phyloP scores from a whole-genome alignment of 2,888 invertebrate genomes.

The Drosophila hawaiiensis region DNA sequence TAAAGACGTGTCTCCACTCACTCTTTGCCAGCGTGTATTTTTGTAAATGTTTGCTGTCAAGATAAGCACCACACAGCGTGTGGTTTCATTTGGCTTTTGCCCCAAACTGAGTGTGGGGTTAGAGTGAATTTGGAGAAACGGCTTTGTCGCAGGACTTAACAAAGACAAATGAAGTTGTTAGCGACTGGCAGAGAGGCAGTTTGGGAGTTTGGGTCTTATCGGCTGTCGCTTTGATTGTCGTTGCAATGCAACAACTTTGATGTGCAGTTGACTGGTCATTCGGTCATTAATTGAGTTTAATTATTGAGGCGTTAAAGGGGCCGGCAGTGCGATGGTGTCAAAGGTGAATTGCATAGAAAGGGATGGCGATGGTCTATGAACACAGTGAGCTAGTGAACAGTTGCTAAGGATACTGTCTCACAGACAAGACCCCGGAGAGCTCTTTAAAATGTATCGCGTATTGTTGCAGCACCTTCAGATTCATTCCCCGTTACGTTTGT shows the following conservation, averaged over 20 bases:
- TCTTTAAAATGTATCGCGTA: neutral
- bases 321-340: slow-evolving; percentile 5
- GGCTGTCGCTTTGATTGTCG: slow-evolving; percentile 50
- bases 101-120: neutral
- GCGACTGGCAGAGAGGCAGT: slow-evolving; percentile 32
- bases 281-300: slow-evolving; percentile 73
- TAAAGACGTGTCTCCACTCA: slow-evolving; percentile 67
- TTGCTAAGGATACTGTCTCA: slow-evolving; percentile 1
- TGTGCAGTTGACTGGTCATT: slow-evolving; percentile 65
- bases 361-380: neutral
- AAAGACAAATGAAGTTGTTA: slow-evolving; percentile 78
- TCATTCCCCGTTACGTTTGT: neutral
- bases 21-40: slow-evolving; percentile 44
- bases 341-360: slow-evolving; percentile 3
- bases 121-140: slow-evolving; percentile 23
- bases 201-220: slow-evolving; percentile 33
- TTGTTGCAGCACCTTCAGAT: slow-evolving; percentile 20
- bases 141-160: slow-evolving; percentile 67
- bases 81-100: slow-evolving; percentile 53
- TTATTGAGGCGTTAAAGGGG: slow-evolving; percentile 63
- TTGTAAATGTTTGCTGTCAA: slow-evolving; percentile 80
- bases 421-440: neutral
- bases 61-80: slow-evolving; percentile 76
- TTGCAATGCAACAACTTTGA: slow-evolving; percentile 55
- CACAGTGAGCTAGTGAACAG: neutral